Evolutionary conservation across 2,888 invertebrate genomes (phyloP), one percentile per base, ranked within the genome.

Genomic region (Leucoptera coffeella): DNA sequence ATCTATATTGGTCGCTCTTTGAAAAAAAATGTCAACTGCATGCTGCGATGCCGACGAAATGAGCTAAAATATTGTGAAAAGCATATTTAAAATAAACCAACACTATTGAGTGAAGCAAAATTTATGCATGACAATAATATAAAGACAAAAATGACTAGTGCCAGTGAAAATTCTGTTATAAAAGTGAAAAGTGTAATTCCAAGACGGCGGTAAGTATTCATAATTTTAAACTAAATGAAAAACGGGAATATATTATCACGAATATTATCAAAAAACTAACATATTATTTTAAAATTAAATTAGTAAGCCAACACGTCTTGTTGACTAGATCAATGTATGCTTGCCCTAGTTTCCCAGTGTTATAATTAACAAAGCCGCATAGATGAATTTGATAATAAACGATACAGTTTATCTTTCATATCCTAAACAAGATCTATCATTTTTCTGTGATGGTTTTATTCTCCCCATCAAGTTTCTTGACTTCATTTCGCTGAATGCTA

Each of bases 111-210:
- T n/a, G n/a, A n/a, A n/a, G n/a, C n/a, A n/a, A n/a, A n/a, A n/a
- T n/a, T n/a, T n/a, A n/a, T n/a, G n/a, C n/a, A n/a, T n/a, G n/a
- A n/a, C n/a, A n/a, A n/a, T n/a, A n/a, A n/a, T n/a, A n/a, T n/a
- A n/a, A n/a, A n/a, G n/a, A n/a, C n/a, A n/a, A n/a, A n/a, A 33
- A 47, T 30, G 34, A 47, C 43, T 30, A 35, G 30, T 30, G 47
- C 38, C 32, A 45, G 41, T 40, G 33, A 29, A 25, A 39, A 41
- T 24, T 57, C 56, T 31, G 37, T 52, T 34, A 67, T 71, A 24
- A 64, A 64, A 64, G 69, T 71, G 32, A 65, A 64, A 43, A 71
- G 69, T 56, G 64, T 43, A 40, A 59, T 71, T 39, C 71, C 71
- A 30, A 56, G 61, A 39, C 48, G 51, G 42, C 52, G 64, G 71